Evolutionary conservation across 2,888 invertebrate genomes (phyloP).

Genomic region (Uloborus plumipes): DNA sequence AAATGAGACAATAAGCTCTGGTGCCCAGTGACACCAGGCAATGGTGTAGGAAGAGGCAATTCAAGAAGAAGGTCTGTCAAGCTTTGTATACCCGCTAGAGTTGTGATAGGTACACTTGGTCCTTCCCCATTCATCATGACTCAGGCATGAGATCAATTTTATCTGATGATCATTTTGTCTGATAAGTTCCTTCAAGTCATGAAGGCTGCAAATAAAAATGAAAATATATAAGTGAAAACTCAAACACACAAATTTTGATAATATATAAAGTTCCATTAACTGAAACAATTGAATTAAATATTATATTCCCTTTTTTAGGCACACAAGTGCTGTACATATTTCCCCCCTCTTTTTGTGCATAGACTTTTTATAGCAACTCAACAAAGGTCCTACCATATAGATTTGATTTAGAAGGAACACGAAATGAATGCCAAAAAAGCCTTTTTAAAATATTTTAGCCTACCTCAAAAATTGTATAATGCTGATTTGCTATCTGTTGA

Average conservation of each 20-base stretch:
- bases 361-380: no score
- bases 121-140: constrained; percentile 65
- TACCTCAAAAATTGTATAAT: no score
- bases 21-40: constrained; percentile 61
- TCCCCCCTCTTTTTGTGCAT: no score
- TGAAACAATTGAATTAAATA: not conserved
- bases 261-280: no score
- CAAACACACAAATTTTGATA: not conserved
- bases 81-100: constrained; percentile 66
- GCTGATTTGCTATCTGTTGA: no score
- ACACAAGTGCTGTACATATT: not conserved
- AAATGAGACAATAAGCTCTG: constrained; percentile 60
- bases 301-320: not conserved
- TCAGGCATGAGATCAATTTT: constrained; percentile 29
- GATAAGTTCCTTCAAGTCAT: constrained; percentile 19
- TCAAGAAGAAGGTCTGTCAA: constrained; percentile 67
- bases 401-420: no score
- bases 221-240: not conserved
- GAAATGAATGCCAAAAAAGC: no score
- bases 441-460: no score
- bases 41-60: constrained; percentile 66
- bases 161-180: constrained; percentile 39
- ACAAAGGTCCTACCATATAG: no score
- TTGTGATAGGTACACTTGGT: constrained; percentile 65
- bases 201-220: constrained; percentile 30